Percentiles rank a stretch among this genome's conserved stretches.
phyloP scores from a whole-genome alignment of 1,140 invertebrate species.

The Sinonovacula constricta region DNA sequence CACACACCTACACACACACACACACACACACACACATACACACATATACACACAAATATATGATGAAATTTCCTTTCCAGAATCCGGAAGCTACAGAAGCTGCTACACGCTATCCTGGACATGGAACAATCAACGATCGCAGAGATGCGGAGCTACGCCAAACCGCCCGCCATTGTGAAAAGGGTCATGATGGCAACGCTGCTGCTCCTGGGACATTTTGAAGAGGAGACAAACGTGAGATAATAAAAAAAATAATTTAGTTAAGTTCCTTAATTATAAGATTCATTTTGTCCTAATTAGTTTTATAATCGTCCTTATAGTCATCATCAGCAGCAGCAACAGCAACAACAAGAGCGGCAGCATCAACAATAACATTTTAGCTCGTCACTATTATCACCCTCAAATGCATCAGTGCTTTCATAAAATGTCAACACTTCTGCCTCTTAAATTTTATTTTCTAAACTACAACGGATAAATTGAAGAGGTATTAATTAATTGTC shows the following conservation, averaged over 20 bases:
- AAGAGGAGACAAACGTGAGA: conserved; percentile 69
- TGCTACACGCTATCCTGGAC: conserved; percentile 62
- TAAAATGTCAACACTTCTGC: too few relatives aligned
- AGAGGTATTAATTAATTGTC: too few relatives aligned
- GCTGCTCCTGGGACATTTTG: conserved; percentile 69
- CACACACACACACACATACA: neutral
- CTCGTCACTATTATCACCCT: too few relatives aligned
- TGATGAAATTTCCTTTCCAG: conserved; percentile 1
- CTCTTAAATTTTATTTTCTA: too few relatives aligned
- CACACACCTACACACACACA: too few relatives aligned
- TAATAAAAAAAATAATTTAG: neutral
- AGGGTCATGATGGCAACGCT: conserved; percentile 70
- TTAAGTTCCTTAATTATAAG: neutral
- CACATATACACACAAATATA: neutral
- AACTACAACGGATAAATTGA: too few relatives aligned
- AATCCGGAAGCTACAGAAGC: conserved; percentile 19
- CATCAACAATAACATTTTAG: too few relatives aligned
- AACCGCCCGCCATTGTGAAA: conserved; percentile 66
- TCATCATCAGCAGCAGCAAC: too few relatives aligned
- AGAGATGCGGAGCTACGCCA: conserved; percentile 67
- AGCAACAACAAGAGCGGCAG: too few relatives aligned
- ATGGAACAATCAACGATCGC: conserved; percentile 68
- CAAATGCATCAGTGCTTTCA: too few relatives aligned
- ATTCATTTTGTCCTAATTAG: neutral
- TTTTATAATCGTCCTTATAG: neutral